Evolutionary conservation across 1,140 invertebrate species (phyloP).

Genomic region (Lordiphosa collinella): DNA sequence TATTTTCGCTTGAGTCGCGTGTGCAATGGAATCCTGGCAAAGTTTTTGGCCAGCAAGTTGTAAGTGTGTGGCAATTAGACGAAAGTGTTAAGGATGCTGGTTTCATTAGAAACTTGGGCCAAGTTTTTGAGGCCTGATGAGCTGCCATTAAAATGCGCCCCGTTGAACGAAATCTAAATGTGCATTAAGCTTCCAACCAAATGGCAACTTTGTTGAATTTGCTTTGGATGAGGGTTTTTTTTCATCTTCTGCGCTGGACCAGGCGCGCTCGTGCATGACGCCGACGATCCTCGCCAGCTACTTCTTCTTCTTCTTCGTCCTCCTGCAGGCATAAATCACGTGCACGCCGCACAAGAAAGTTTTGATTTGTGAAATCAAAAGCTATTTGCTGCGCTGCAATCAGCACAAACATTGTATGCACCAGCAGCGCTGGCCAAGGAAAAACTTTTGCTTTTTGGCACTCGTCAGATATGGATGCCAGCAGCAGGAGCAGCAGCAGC

Average conservation of each 20-base stretch:
- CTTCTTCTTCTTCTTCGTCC: slow-evolving; percentile 21
- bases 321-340: slow-evolving; percentile 78
- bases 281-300: slow-evolving; percentile 31
- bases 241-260: slow-evolving; percentile 23
- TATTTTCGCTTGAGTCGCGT: slow-evolving; percentile 38
- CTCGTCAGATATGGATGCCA: slow-evolving; percentile 74
- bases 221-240: slow-evolving; percentile 7
- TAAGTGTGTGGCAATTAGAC: slow-evolving; percentile 51
- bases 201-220: slow-evolving; percentile 42
- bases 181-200: slow-evolving; percentile 42
- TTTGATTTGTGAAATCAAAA: slow-evolving; percentile 80
- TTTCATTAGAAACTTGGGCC: slow-evolving; percentile 23
- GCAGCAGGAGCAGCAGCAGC: too few relatives aligned
- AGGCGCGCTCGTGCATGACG: slow-evolving; percentile 50
- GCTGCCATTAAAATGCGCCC: slow-evolving; percentile 48
- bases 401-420: slow-evolving; percentile 79
- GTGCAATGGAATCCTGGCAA: background rate
- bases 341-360: slow-evolving; percentile 71
- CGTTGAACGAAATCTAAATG: slow-evolving; percentile 47
- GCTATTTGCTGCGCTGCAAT: slow-evolving; percentile 79
- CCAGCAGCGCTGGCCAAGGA: slow-evolving; percentile 28
- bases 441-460: slow-evolving; percentile 75
- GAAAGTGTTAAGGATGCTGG: slow-evolving; percentile 41
- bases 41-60: slow-evolving; percentile 18
- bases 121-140: slow-evolving; percentile 32